Evolutionary conservation across 2,113 vertebrate species (phyloP), one percentile per base, ranked within the genome.

Genomic region (Hypocryptadius cinnamomeus): DNA sequence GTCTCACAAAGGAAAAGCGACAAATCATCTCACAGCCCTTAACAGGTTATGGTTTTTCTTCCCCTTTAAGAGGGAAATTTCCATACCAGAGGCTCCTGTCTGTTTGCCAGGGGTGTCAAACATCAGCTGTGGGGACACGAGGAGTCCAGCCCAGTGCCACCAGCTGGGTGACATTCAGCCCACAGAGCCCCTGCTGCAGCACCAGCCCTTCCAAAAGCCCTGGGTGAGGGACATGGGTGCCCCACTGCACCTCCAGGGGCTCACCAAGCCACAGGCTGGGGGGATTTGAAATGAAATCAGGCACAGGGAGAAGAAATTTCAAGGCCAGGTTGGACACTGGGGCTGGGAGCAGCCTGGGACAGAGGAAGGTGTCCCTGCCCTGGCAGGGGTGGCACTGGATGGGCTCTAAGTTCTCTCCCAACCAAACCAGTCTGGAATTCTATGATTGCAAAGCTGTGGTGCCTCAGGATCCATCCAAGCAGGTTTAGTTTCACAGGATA

Each of bases 1-100:
- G 95, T 90, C 94, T 97, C 89, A 78, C 96, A 73, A 87, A 96
- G 96, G 89, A 76, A 96, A 94, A 93, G 85, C 63, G 88, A 98
- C 97, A 97, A 97, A 98, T 98, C 97, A 98, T 92, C 96, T 94
- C 27, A 30, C 94, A 59, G 93, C 95, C 95, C 96, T 96, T 97
- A 96, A 96, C 95, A 93, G 93, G 96, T 94, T 97, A 96, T n/a
- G n/a, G 96, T 96, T 97, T 97, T 96, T 94, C 93, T 87, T 22
- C 4, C 2, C 79, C 61, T 87, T 96, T 85, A 94, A 87, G 85
- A 86, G 79, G 78, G 87, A 94, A 88, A 97, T 96, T 94, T 97
- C 96, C 87, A 92, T 94, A 95, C 73, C 93, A 89, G 92, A 89
- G 85, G 88, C 24, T 40, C 92, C 92, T 68, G 86, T 84, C 87